Evolutionary conservation across 2,888 invertebrate species (phyloP).

Genomic region (Conchocele bisecta): DNA sequence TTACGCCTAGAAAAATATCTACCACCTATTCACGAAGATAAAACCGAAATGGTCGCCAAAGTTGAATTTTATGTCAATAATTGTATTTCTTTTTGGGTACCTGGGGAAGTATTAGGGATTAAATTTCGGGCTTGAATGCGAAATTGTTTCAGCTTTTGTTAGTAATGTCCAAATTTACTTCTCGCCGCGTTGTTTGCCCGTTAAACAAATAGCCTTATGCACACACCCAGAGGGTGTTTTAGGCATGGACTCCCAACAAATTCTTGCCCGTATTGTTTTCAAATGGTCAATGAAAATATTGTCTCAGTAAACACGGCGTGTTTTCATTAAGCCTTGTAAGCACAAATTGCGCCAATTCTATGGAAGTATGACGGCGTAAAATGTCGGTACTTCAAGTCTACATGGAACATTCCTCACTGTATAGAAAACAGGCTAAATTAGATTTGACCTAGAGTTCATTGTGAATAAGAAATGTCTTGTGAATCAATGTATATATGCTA

Average conservation of each 20-base stretch:
- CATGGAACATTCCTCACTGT: conserved; percentile 31
- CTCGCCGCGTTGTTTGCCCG: conserved; percentile 48
- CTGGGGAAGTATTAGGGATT: conserved; percentile 7
- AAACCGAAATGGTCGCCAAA: too few relatives aligned
- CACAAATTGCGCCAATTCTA: too few relatives aligned
- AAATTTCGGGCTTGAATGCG: conserved; percentile 12
- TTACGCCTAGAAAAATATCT: too few relatives aligned
- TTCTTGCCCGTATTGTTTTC: conserved; percentile 17
- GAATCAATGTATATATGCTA: too few relatives aligned
- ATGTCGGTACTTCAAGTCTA: conserved; percentile 22
- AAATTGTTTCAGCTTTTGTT: conserved; percentile 12
- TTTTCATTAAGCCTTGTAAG: too few relatives aligned
- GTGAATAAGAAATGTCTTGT: too few relatives aligned
- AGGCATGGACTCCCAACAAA: conserved; percentile 14
- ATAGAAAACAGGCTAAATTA: too few relatives aligned
- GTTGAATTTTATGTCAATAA: too few relatives aligned
- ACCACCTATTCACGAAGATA: too few relatives aligned
- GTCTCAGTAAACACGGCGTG: conserved; percentile 56
- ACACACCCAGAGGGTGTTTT: conserved; percentile 39
- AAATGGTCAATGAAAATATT: conserved; percentile 52
- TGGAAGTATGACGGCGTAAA: conserved; percentile 15
- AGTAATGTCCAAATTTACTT: conserved; percentile 11
- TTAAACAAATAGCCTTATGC: conserved; percentile 46
- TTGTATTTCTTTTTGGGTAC: too few relatives aligned
- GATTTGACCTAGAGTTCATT: too few relatives aligned